Evolutionary conservation across 2,888 invertebrate species (phyloP), one percentile per base, ranked within the genome.

Genomic region (Drosophila leonis): DNA sequence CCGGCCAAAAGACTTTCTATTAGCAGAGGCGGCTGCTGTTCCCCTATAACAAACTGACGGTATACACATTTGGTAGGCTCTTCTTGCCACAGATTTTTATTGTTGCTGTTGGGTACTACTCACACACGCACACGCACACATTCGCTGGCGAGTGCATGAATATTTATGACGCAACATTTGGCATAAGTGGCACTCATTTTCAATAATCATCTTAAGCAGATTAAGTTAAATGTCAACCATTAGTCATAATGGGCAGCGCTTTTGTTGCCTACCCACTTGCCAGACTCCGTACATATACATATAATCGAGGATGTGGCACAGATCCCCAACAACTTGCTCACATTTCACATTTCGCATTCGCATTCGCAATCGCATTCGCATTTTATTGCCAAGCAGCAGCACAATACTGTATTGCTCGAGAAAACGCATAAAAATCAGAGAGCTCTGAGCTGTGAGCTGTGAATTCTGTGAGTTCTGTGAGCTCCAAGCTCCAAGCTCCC

Each of bases 81-180:
- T 66, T 54, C 29, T 66, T 52, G 65, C 61, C 72, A 63, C 18
- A 74, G 66, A 75, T 74, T 80, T 69, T 72, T 78, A 67, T 74
- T 81, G 65, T 72, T 80, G 29, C 48, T 29, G 35, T 39, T 42
- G 31, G 24, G 37, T 39, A 27, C 39, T 10, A 15, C 27, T 27
- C 46, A 27, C 13, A 7, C 44, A 44, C 44, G 13, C 44, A 27
- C 15, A 24, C 27, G 5, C 51, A 20, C 20, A 20, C 52, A 35
- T 3, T n/a, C 39, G 27, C 27, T 10, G 71, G 65, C 52, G 81
- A 82, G 84, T 88, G 90, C 86, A 87, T 86, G 86, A 86, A 86
- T 86, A 86, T 86, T 86, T 86, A 86, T 89, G 86, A 89, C 90
- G 85, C 84, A 89, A 89, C 90, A 89, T 89, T 86, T 84, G 90